Evolutionary conservation across 2,888 invertebrate species (phyloP).

Genomic region (Stictocephala bisonia): DNA sequence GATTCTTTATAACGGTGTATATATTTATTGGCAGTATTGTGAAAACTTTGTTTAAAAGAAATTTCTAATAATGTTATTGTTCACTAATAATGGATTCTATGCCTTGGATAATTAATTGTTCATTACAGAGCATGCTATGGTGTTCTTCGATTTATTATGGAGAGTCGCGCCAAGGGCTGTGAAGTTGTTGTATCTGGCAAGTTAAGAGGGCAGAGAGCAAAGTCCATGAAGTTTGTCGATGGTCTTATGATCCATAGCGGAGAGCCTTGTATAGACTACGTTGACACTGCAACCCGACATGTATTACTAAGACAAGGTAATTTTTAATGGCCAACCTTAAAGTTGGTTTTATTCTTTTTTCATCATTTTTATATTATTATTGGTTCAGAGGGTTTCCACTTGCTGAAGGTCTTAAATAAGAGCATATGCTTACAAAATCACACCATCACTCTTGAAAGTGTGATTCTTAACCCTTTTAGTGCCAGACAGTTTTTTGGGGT

Average conservation of each 20-base stretch:
- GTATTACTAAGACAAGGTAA: slow-evolving; percentile 95
- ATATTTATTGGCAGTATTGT: no score
- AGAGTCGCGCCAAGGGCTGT: slow-evolving; percentile 95
- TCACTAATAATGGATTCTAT: no score
- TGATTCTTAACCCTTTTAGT: neutral
- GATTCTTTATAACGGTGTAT: no score
- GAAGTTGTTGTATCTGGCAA: slow-evolving; percentile 99
- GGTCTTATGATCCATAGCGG: slow-evolving; percentile 99
- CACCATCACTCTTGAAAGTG: neutral
- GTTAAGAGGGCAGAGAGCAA: slow-evolving; percentile 98
- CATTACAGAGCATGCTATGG: slow-evolving; percentile 91
- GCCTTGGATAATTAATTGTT: neutral
- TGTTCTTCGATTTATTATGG: slow-evolving; percentile 98
- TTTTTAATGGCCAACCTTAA: neutral
- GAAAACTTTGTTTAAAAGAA: no score
- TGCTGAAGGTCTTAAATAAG: no score
- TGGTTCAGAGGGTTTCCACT: no score
- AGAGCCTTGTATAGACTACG: slow-evolving; percentile 98
- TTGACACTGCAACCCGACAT: slow-evolving; percentile 97
- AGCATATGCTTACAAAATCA: neutral
- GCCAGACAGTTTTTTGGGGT: no score
- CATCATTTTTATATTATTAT: no score
- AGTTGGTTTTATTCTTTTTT: neutral
- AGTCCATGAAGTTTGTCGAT: slow-evolving; percentile 99
- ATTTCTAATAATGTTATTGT: no score